phyloP scores from a whole-genome alignment of 2,797 vertebrate genomes.

The Tadarida brasiliensis region DNA sequence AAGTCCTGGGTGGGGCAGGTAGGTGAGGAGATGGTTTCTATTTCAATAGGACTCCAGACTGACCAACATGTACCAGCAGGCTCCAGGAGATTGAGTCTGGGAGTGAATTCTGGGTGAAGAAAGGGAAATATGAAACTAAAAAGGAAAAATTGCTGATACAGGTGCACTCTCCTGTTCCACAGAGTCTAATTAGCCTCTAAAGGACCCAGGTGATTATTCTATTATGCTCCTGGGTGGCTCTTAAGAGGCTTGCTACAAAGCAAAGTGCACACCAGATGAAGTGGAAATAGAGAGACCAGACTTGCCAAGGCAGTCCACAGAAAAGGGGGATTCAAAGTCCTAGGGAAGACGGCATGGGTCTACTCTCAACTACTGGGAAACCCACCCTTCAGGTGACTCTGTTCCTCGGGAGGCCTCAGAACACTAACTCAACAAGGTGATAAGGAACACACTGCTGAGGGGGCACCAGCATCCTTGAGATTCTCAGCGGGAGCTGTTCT shows the following conservation, averaged over 20 bases:
- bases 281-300: not conserved
- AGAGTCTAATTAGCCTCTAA: not conserved
- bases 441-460: not conserved
- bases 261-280: not conserved
- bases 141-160: not conserved
- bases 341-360: too few relatives aligned
- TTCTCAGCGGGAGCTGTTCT: not conserved
- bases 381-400: too few relatives aligned
- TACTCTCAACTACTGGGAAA: not conserved
- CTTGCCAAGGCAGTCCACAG: not conserved
- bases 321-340: not conserved
- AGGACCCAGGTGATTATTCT: not conserved
- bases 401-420: not conserved
- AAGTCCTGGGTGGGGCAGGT: too few relatives aligned
- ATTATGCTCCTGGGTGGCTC: not conserved
- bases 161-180: not conserved
- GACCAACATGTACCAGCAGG: not conserved
- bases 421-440: not conserved
- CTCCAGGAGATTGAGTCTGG: not conserved
- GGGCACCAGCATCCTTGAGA: not conserved
- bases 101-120: not conserved
- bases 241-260: not conserved
- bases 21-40: not conserved
- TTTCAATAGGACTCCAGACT: not conserved
- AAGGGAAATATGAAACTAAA: not conserved